Evolutionary conservation across 2,888 invertebrate species (phyloP).

Genomic region (Tinea pellionella): DNA sequence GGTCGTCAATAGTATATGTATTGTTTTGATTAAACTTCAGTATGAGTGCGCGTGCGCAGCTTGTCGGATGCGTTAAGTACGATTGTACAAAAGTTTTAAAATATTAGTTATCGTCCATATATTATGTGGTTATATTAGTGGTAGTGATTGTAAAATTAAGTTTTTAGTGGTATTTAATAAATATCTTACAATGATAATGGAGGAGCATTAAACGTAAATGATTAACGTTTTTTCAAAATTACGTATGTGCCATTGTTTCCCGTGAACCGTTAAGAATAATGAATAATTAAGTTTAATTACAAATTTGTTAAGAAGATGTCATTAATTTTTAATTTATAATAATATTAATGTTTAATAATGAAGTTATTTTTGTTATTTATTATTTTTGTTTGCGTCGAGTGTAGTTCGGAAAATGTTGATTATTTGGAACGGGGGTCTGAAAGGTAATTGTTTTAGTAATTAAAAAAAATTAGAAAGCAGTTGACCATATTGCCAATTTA

Average conservation of each 20-base stretch:
- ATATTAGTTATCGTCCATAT: too few relatives aligned
- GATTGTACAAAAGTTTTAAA: too few relatives aligned
- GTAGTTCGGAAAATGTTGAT: background rate
- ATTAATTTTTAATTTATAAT: background rate
- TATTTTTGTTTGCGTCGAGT: background rate
- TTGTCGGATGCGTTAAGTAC: background rate
- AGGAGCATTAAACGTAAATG: too few relatives aligned
- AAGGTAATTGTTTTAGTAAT: background rate
- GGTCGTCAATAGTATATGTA: background rate
- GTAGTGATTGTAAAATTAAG: too few relatives aligned
- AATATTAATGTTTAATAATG: background rate
- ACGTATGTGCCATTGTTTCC: too few relatives aligned
- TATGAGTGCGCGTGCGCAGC: background rate
- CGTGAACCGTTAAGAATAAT: too few relatives aligned
- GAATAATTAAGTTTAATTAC: background rate
- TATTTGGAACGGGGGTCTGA: background rate
- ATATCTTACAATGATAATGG: too few relatives aligned
- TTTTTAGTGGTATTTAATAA: too few relatives aligned
- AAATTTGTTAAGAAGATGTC: background rate
- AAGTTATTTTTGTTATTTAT: background rate
- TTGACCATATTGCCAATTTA: too few relatives aligned
- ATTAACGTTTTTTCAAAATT: too few relatives aligned
- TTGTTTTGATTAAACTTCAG: background rate
- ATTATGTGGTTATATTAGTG: too few relatives aligned
- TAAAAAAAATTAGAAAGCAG: too few relatives aligned